Evolutionary conservation across 2,113 vertebrate genomes (phyloP).

Genomic region (Monarcha castaneiventris): DNA sequence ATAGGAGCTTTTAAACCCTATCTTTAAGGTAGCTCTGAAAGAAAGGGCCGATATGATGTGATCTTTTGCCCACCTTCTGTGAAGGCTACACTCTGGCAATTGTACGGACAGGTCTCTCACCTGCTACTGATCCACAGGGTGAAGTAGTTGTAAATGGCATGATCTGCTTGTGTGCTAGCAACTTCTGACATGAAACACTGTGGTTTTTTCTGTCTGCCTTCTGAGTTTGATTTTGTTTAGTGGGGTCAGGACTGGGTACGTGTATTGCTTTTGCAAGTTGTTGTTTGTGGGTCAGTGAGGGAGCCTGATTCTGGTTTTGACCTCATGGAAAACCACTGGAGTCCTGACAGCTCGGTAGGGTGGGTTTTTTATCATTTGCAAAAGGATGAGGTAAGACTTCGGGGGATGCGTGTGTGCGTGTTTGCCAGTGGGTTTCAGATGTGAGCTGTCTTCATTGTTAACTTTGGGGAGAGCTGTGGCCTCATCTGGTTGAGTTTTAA

Average conservation of each 20-base stretch:
- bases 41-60: neutral
- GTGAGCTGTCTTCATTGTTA: conserved; percentile 40
- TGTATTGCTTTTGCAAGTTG: neutral
- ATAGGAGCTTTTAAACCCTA: neutral
- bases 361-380: conserved; percentile 12
- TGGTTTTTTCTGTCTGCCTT: neutral
- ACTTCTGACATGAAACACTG: neutral
- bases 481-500: conserved; percentile 33
- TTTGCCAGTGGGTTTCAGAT: conserved; percentile 23
- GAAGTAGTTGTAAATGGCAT: neutral
- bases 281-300: neutral
- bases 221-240: neutral
- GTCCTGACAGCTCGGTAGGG: neutral
- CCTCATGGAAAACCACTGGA: neutral
- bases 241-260: neutral
- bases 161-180: neutral
- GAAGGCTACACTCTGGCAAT: neutral
- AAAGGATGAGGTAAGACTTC: neutral
- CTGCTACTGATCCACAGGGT: neutral
- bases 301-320: neutral
- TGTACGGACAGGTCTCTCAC: neutral
- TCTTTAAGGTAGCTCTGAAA: neutral
- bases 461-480: conserved; percentile 14
- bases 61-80: neutral
- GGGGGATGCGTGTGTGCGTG: neutral